These are phyloP conservation scores for Axea sp. DNA, from an alignment of 2,888 invertebrate genomes.

Conservation along the genomic window DNA sequence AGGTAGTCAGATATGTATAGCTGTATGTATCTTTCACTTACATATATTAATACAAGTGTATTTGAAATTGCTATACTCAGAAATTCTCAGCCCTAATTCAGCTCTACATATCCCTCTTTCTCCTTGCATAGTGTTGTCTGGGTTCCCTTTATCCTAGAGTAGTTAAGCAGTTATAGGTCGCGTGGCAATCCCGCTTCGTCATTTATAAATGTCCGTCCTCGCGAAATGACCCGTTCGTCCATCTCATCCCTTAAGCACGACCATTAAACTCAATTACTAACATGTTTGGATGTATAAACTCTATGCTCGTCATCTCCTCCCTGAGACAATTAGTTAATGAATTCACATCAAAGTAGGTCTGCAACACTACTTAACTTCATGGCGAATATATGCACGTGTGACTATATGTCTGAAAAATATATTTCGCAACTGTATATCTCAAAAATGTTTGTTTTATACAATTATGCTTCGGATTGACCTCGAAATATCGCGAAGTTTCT, in stretches of 20 bases:
- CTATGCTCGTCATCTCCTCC: conserved; percentile 62
- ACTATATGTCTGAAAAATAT: conserved; percentile 9
- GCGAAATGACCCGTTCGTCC: conserved; percentile 78
- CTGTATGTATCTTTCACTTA: conserved; percentile 22
- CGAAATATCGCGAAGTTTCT: too few species aligned
- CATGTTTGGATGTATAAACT: conserved; percentile 66
- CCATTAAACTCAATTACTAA: conserved; percentile 76
- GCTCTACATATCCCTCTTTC: conserved; percentile 64
- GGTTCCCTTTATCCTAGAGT: conserved; percentile 51
- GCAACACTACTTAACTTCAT: conserved; percentile 59
- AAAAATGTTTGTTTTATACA: too few species aligned
- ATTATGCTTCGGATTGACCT: too few species aligned
- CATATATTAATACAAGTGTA: conserved; percentile 51
- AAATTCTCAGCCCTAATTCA: conserved; percentile 72
- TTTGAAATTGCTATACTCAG: conserved; percentile 76
- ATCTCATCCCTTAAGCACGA: conserved; percentile 77
- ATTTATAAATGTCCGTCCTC: conserved; percentile 78
- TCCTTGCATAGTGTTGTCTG: conserved; percentile 39
- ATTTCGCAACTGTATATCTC: too few species aligned
- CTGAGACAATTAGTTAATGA: conserved; percentile 70
- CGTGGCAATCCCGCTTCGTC: conserved; percentile 73
- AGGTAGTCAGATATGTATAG: conserved; percentile 29
- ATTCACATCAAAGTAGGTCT: conserved; percentile 66
- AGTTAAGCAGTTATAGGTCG: conserved; percentile 72
- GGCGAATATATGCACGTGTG: conserved; percentile 26